Evolutionary conservation across 2,888 invertebrate species (phyloP).

Genomic region (Caenorhabditis sp.): DNA sequence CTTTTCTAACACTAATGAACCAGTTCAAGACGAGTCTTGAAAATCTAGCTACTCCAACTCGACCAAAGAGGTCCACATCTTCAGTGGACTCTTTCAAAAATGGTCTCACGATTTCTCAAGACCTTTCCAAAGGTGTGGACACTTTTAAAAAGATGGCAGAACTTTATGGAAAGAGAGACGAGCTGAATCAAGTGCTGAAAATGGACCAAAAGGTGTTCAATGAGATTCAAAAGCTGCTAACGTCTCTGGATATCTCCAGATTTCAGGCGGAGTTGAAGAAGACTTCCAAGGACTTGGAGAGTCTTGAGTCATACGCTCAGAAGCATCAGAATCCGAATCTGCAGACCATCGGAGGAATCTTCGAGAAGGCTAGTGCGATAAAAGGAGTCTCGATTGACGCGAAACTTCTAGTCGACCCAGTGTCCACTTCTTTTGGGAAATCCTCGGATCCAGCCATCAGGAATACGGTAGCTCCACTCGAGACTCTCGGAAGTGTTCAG

Average conservation of each 20-base stretch:
- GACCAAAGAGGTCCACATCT: not conserved
- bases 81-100: not conserved
- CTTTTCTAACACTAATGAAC: not conserved
- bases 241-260: not conserved
- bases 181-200: not conserved
- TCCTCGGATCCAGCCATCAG: not conserved
- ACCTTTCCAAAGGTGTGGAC: not conserved
- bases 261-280: not conserved
- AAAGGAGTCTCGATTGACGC: slow-evolving; percentile 1
- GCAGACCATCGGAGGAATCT: not conserved
- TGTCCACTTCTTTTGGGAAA: not conserved
- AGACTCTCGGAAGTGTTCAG: not conserved
- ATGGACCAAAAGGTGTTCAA: not conserved
- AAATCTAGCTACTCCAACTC: not conserved
- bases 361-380: not conserved
- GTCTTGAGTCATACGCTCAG: not conserved
- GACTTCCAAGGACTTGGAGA: not conserved
- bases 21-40: not conserved
- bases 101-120: not conserved
- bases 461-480: not conserved
- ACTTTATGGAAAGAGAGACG: not conserved
- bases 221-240: not conserved
- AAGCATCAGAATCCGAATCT: not conserved
- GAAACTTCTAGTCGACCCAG: not conserved
- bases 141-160: not conserved